Base-by-base conservation (phyloP, 1,140 invertebrate species). In the Homalodisca vitripennis region DNA sequence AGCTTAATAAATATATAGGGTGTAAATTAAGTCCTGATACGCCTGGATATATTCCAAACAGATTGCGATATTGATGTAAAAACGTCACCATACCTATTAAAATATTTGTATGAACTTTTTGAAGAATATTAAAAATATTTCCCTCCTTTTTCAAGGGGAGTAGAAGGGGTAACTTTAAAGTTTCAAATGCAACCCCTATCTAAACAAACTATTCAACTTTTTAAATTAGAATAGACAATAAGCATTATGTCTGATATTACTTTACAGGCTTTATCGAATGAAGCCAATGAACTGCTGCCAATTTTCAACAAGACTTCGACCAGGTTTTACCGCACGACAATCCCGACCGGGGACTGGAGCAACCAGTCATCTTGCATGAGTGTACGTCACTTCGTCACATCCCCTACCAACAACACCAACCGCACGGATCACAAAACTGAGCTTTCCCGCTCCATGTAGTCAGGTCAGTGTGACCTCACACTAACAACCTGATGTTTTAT, bases 281-380 rank as follows among this genome's bases (percentile, higher is more conserved):
- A 98, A 82, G 96, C 97, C 0, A 98, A 96, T 82, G 97, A 99
- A 79, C 80, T 98, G 63, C 82, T 99, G 66, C 97, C 97, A 0
- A 91, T 98, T 60, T 99, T 98, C 84, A 99, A 98, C 80, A 95
- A 96, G 77, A 95, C 95, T 13, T 94, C 94, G 29, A 90, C 89
- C 14, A 91, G 90, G 76, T 94, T 96, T 79, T 99, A 99, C 81
- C 84, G 87, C 32, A 87, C 89, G 0, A 83, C 88, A 3, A 84
- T 92, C 32, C 89, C 90, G 47, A 89, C 90, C 0, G 91, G 89
- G 53, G 96, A 98, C 78, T 98, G 96, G 96, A 81, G 78, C 47
- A 64, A 70, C 32, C 67, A 69, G 34, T 67, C 47, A 41, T 65
- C 66, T 22, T n/a, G 24, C 41, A 68, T 68, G 67, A 60, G 22